phyloP scores from a whole-genome alignment of 1,140 invertebrate genomes.

The Drosophila azteca region DNA sequence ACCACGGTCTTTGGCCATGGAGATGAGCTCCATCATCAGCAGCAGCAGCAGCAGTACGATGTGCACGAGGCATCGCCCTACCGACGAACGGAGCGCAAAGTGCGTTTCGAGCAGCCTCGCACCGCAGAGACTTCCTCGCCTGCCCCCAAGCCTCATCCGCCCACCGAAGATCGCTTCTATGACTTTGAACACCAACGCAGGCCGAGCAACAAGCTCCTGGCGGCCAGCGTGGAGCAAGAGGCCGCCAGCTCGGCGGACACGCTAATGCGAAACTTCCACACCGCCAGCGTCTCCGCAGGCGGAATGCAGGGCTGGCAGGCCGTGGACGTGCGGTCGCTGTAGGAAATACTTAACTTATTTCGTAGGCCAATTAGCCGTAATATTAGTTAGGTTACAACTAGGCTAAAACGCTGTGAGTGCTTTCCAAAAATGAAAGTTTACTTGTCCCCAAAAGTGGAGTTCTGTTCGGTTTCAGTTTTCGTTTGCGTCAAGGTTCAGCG shows the following conservation, averaged over 20 bases:
- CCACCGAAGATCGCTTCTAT: constrained; percentile 73
- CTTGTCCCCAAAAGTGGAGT: constrained; percentile 41
- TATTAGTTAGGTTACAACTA: constrained; percentile 20
- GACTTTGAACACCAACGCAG: constrained; percentile 73
- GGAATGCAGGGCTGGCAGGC: constrained; percentile 73
- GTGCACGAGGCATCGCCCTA: constrained; percentile 68
- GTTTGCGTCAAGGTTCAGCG: constrained; percentile 60
- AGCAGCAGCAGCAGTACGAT: constrained; percentile 43
- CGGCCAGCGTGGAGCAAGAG: constrained; percentile 41
- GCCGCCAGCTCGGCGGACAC: constrained; percentile 29
- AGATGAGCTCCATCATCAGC: constrained; percentile 64
- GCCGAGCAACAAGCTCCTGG: constrained; percentile 34
- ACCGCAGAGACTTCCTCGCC: constrained; percentile 8
- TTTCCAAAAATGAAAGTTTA: constrained; percentile 70
- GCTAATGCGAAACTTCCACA: constrained; percentile 57
- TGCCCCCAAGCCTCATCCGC: constrained; percentile 11
- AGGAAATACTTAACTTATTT: constrained; percentile 3
- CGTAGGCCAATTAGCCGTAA: constrained; percentile 18
- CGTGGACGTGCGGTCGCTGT: constrained; percentile 68
- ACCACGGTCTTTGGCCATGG: constrained; percentile 52
- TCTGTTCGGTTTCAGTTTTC: constrained; percentile 38
- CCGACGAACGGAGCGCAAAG: constrained; percentile 72
- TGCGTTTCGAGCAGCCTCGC: constrained; percentile 68
- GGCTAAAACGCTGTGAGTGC: constrained; percentile 18
- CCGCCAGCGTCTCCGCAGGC: constrained; percentile 9